Percentiles rank a stretch among this genome's conserved stretches.
phyloP scores from a whole-genome alignment of 2,113 vertebrate genomes.

The Thryonomys swinderianus region DNA sequence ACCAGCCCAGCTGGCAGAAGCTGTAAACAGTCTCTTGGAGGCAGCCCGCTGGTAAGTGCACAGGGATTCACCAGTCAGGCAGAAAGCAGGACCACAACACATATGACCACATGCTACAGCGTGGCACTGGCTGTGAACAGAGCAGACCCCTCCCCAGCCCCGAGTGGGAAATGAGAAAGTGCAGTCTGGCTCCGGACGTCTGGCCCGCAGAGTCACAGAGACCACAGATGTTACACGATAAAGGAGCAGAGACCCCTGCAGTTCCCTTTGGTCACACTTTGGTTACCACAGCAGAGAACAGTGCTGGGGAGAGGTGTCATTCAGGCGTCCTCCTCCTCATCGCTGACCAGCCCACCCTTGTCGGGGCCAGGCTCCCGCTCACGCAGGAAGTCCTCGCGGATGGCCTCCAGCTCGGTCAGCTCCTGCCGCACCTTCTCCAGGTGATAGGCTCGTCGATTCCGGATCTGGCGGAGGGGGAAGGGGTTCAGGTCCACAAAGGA shows the following conservation, averaged over 20 bases:
- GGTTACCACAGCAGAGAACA: constrained; percentile 67
- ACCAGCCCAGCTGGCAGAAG: neutral
- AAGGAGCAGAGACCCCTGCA: neutral
- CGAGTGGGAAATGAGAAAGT: constrained; percentile 56
- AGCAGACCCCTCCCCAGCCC: neutral
- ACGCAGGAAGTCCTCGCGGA: constrained; percentile 95
- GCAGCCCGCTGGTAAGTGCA: neutral
- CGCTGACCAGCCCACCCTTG: constrained; percentile 93
- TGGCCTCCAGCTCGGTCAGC: constrained; percentile 96
- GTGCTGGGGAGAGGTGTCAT: neutral
- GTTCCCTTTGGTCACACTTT: constrained; percentile 61
- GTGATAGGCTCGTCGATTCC: constrained; percentile 95
- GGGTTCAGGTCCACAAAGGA: constrained; percentile 98
- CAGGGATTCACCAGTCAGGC: rapidly evolving
- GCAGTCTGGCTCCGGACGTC: constrained; percentile 72
- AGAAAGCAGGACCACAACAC: neutral
- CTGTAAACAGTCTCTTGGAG: neutral
- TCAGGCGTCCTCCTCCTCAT: constrained; percentile 96
- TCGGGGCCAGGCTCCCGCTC: constrained; percentile 93
- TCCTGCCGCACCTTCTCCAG: constrained; percentile 97
- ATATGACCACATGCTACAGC: rapidly evolving
- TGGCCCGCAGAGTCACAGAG: constrained; percentile 81
- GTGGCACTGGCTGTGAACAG: neutral
- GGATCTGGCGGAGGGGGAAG: constrained; percentile 96
- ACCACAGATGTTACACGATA: constrained; percentile 44